A percentile compares a stretch with the other conserved stretches of the same genome.
Evolutionary conservation across 2,797 vertebrate genomes (phyloP).

Genomic region (Pantherophis alleghaniensis): DNA sequence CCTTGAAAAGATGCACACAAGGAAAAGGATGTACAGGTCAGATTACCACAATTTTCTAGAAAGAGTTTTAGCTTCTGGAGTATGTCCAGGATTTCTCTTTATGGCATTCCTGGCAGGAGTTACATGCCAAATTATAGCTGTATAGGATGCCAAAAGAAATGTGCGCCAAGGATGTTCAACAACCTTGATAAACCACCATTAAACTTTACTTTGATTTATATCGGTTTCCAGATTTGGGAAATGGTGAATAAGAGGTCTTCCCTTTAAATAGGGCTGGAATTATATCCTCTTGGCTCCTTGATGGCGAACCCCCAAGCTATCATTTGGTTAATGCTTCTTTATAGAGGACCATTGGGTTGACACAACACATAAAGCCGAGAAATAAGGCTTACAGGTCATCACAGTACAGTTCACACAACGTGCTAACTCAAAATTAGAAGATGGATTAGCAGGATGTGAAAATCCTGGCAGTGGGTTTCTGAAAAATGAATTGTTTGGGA

Average conservation of each 20-base stretch:
- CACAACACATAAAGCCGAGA: not conserved
- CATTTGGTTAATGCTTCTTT: not conserved
- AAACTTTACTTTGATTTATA: slow-evolving; percentile 65
- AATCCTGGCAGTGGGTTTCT: not conserved
- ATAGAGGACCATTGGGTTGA: not conserved
- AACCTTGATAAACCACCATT: slow-evolving; percentile 54
- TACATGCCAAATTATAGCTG: slow-evolving; percentile 50
- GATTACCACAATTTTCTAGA: not conserved
- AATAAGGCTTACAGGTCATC: not conserved
- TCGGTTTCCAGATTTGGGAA: slow-evolving; percentile 54
- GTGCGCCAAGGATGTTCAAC: slow-evolving; percentile 57
- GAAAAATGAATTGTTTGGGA: not conserved
- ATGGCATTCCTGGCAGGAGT: slow-evolving; percentile 21
- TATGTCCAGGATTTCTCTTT: not conserved
- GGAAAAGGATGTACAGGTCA: no score
- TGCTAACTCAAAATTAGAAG: not conserved
- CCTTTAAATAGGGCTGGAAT: slow-evolving; percentile 28
- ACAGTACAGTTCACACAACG: not conserved
- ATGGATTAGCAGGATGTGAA: not conserved
- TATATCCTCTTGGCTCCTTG: not conserved
- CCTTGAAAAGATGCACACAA: not conserved
- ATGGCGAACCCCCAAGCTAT: not conserved
- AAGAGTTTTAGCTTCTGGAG: not conserved
- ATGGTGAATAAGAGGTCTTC: slow-evolving; percentile 64
- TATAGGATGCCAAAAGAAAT: slow-evolving; percentile 59